A percentile compares a stretch with the other conserved stretches of the same genome.
Conservation (phyloP, 64 coral and sea anemone genomes). For the Acropora yongei region DNA sequence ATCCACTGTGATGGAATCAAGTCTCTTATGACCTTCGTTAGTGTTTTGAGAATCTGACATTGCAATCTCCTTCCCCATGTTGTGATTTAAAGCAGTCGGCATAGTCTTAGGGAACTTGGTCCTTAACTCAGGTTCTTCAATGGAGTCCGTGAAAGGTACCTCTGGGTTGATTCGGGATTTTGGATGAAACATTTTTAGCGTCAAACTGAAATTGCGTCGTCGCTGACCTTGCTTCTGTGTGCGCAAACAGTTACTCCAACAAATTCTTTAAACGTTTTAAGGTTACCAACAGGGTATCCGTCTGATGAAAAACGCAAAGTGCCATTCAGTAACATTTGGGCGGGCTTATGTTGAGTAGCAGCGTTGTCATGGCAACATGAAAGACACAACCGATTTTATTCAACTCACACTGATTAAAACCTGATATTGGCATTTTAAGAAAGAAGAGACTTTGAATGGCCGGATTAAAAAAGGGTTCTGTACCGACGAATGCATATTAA, state of each 20-base stretch:
- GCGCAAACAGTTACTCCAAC: neutral
- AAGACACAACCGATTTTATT: neutral
- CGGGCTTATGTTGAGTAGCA: neutral
- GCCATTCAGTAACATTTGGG: neutral
- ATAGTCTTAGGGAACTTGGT: neutral
- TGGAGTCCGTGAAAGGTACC: neutral
- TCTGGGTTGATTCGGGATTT: neutral
- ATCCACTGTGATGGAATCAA: neutral
- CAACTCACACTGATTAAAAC: no score
- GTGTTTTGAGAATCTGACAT: neutral
- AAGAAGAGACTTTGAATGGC: neutral
- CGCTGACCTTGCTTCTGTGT: neutral
- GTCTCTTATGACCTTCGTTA: neutral
- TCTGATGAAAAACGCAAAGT: neutral
- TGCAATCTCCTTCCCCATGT: neutral
- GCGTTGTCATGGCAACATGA: neutral
- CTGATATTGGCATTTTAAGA: no score
- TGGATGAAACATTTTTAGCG: neutral
- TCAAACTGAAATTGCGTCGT: neutral
- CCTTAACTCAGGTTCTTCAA: neutral
- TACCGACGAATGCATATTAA: no score
- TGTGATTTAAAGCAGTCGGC: neutral
- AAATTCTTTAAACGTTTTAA: neutral
- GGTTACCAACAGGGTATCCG: slow-evolving; percentile 1
- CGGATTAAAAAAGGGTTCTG: neutral